Conservation (phyloP, 2,888 invertebrate species). For the Acronicta alni region DNA sequence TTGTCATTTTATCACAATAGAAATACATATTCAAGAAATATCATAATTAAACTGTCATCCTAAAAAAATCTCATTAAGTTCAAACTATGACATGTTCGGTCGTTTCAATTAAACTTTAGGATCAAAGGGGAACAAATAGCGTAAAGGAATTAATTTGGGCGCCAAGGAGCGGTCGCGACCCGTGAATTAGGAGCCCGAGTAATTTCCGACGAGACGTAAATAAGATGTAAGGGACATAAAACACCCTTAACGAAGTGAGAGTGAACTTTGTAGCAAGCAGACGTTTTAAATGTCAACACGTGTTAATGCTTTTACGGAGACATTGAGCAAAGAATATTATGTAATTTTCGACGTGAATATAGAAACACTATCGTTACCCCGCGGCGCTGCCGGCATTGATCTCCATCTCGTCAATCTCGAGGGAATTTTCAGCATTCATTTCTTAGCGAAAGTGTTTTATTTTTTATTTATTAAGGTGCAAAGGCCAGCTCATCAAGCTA, state of each 20-base stretch:
- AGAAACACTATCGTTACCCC: no score
- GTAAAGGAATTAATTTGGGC: constrained; percentile 51
- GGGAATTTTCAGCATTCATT: no score
- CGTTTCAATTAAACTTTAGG: constrained; percentile 54
- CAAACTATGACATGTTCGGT: constrained; percentile 11
- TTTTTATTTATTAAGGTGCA: no score
- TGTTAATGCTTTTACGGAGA: constrained; percentile 19
- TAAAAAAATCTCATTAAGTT: background rate
- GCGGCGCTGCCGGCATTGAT: no score
- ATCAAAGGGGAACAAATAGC: constrained; percentile 56
- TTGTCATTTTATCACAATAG: no score
- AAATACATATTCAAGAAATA: background rate
- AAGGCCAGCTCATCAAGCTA: no score
- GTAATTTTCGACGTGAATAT: no score
- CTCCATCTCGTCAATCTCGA: no score
- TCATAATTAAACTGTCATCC: background rate
- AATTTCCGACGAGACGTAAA: constrained; percentile 49
- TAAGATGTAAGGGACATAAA: constrained; percentile 39
- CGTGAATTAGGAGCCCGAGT: constrained; percentile 50
- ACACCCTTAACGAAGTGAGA: constrained; percentile 40
- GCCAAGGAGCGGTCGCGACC: constrained; percentile 45
- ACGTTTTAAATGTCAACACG: constrained; percentile 34
- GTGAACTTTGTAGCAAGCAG: constrained; percentile 34
- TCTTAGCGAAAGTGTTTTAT: no score
- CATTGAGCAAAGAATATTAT: background rate